Evolutionary conservation across 2,797 vertebrate species (phyloP).

Genomic region (Catamblyrhynchus diadema): DNA sequence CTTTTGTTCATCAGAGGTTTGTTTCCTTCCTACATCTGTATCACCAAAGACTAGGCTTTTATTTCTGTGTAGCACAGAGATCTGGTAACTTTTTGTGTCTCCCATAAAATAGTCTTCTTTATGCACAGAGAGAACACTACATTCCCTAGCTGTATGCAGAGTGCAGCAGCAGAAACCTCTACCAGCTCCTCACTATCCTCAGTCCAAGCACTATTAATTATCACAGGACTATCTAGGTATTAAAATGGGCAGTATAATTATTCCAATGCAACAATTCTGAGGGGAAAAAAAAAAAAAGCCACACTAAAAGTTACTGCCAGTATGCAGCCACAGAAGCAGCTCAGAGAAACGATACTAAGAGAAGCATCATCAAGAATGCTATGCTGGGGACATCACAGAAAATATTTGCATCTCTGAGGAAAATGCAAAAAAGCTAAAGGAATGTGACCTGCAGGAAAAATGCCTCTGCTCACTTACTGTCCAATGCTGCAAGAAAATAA

Average conservation of each 20-base stretch:
- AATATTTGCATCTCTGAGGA: not conserved
- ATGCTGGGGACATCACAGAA: not conserved
- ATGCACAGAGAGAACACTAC: not conserved
- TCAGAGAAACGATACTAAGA: not conserved
- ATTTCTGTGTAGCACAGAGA: not conserved
- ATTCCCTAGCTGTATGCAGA: not conserved
- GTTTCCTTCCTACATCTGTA: not conserved
- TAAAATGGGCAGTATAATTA: not conserved
- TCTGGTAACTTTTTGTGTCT: not conserved
- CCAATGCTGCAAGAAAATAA: not conserved
- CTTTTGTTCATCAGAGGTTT: not conserved
- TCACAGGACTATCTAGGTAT: not conserved
- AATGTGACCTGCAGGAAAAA: not conserved
- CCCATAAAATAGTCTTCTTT: not conserved
- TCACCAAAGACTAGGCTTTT: not conserved
- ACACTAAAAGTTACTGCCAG: not conserved
- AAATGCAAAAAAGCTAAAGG: not conserved
- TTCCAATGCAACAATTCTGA: not conserved
- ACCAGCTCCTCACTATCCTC: not conserved
- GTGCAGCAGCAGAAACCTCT: not conserved
- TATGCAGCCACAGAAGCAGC: not conserved
- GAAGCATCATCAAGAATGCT: not conserved
- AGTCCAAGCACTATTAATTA: not conserved
- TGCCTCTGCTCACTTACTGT: not conserved
- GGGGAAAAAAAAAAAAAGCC: rapidly evolving